Base-by-base conservation (phyloP, 2,888 invertebrate species). In the Apodemia hepburni region DNA sequence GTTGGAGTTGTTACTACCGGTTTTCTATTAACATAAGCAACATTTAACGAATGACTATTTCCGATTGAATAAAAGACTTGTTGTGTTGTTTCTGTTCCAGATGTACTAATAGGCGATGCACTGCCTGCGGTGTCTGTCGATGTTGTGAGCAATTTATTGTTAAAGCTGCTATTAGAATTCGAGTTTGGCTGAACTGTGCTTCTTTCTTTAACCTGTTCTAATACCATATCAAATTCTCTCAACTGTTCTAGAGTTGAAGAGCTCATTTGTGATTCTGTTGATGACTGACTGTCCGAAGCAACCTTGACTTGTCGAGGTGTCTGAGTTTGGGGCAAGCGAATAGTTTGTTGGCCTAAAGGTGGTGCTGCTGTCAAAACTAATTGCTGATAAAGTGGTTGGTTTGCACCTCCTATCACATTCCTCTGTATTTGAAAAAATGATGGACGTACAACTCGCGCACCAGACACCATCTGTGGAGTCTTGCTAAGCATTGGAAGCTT, bases 121-220 rank as follows among this genome's bases (percentile, higher is more conserved):
- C 76, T 71, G 17, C 87, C 85, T 2, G 80, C 80, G 0, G 83
- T 76, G 58, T 87, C 86, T 9, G 78, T 74, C 2, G 83, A 74
- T 15, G 79, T 62, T 45, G 75, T 75, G 33, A 78, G 78, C 12
- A 81, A 62, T 70, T 87, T 87, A 33, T 78, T 66, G 15, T 15
- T 54, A 62, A 78, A 81, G 0, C 74, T 69, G 58, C 63, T 79
- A 58, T 70, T 77, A 8, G 79, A 66, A 49, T 71, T 80, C 18
- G 78, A 68, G 60, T 75, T 81, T 0, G 93, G 93, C 68, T 93
- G 93, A 4, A 93, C 94, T 29, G 93, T 95, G 71, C 95, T 95
- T 66, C 95, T 87, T 78, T 96, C 96, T 76, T 96, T 96, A 0
- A 96, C 95, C 85, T 96, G 96, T 75, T 96, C 96, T 65, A 96